A percentile compares a stretch with the other conserved stretches of the same genome.
These are phyloP conservation scores for Pteromalus puparum DNA, from an alignment of 1,140 invertebrate species.

Conservation along the genomic window DNA sequence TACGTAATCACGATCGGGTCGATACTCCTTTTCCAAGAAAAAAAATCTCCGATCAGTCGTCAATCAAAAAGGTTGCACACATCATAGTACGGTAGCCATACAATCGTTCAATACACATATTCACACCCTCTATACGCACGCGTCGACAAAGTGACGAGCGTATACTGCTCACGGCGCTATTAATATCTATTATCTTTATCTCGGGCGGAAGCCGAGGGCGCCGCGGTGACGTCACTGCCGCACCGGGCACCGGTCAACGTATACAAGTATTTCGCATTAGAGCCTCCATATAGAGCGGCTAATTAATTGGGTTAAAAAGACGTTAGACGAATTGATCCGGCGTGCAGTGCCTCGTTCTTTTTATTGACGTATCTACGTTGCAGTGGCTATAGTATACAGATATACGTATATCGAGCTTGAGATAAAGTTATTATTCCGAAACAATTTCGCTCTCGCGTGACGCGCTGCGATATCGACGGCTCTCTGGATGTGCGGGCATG, in stretches of 20 bases:
- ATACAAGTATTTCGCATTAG: constrained; percentile 75
- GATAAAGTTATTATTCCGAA: constrained; percentile 67
- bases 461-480: constrained; percentile 56
- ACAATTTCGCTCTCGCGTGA: constrained; percentile 57
- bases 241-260: constrained; percentile 63
- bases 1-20: no score
- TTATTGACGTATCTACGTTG: neutral
- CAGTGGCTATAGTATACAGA: neutral
- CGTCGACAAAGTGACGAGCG: constrained; percentile 48
- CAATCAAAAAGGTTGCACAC: constrained; percentile 25
- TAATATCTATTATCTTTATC: constrained; percentile 72
- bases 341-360: constrained; percentile 50
- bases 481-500: constrained; percentile 51
- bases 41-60: constrained; percentile 7
- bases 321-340: constrained; percentile 68
- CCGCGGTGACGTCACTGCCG: constrained; percentile 69
- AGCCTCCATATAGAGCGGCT: constrained; percentile 55
- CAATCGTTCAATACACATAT: constrained; percentile 52
- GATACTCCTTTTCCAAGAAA: neutral
- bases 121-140: neutral
- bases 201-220: constrained; percentile 64
- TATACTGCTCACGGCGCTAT: constrained; percentile 58
- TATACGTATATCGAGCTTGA: constrained; percentile 32
- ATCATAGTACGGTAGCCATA: neutral
- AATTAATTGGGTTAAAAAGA: constrained; percentile 75